A percentile compares a stretch with the other conserved stretches of the same genome.
phyloP scores from a whole-genome alignment of 2,888 invertebrate genomes.

The Drosophila ochracea region DNA sequence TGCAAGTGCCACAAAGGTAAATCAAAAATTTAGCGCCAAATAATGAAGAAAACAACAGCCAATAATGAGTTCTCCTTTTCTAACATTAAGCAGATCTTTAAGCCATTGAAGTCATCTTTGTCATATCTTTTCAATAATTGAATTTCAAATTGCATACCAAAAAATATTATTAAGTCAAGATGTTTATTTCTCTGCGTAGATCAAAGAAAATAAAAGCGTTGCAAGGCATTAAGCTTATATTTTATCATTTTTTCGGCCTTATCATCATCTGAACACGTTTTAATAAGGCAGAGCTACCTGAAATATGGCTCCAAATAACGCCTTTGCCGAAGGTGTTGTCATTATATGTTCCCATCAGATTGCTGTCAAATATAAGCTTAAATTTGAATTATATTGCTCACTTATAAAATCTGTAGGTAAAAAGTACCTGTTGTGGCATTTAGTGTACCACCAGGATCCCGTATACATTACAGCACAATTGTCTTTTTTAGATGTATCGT shows the following conservation, averaged over 20 bases:
- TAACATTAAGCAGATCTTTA: neutral
- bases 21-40: neutral
- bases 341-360: neutral
- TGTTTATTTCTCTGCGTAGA: neutral
- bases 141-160: neutral
- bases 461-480: too few relatives aligned
- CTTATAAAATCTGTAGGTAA: neutral
- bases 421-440: accelerated
- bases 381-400: neutral
- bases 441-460: too few relatives aligned
- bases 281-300: accelerated
- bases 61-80: neutral
- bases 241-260: neutral
- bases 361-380: neutral
- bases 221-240: too few relatives aligned
- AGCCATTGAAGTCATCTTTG: neutral
- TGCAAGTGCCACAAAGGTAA: neutral
- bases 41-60: neutral
- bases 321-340: accelerated
- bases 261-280: neutral
- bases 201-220: too few relatives aligned
- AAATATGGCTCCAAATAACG: accelerated
- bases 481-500: too few relatives aligned
- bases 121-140: neutral
- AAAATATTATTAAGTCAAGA: neutral